Conservation (phyloP, 2,797 vertebrate genomes). For the Macropodus opercularis region DNA sequence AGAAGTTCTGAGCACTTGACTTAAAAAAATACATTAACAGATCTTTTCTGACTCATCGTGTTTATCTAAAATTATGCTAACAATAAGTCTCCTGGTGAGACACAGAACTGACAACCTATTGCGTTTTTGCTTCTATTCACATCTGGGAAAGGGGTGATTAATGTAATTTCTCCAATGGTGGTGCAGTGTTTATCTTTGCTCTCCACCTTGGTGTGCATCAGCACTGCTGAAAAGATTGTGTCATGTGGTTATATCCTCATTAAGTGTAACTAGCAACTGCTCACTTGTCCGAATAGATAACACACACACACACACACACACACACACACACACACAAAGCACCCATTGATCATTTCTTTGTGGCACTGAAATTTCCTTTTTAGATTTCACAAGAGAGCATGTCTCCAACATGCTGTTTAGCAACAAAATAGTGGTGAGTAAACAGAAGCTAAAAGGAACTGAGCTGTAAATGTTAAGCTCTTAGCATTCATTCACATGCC, state of each 20-base stretch:
- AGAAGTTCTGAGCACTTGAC: conserved; percentile 8
- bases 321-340: too few relatives aligned
- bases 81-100: conserved; percentile 22
- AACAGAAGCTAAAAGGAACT: conserved; percentile 30
- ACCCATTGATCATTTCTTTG: conserved; percentile 34
- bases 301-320: conserved; percentile 29
- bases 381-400: conserved; percentile 31
- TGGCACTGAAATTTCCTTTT: conserved; percentile 39
- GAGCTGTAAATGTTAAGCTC: conserved; percentile 16
- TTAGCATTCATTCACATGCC: conserved; percentile 31
- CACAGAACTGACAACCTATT: conserved; percentile 13
- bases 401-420: conserved; percentile 22
- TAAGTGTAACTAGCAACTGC: conserved; percentile 14
- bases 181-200: conserved; percentile 50
- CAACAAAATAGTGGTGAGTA: conserved; percentile 21
- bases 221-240: conserved; percentile 31
- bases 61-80: conserved; percentile 25
- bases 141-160: conserved; percentile 28
- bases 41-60: conserved; percentile 27
- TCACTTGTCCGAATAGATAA: conserved; percentile 27
- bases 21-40: conserved; percentile 7
- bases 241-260: conserved; percentile 38
- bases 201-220: conserved; percentile 37
- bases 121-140: conserved; percentile 20
- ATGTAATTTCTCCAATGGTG: conserved; percentile 26